Conservation (phyloP, 2,797 vertebrate genomes). For the Melanotaenia trifasciata region DNA sequence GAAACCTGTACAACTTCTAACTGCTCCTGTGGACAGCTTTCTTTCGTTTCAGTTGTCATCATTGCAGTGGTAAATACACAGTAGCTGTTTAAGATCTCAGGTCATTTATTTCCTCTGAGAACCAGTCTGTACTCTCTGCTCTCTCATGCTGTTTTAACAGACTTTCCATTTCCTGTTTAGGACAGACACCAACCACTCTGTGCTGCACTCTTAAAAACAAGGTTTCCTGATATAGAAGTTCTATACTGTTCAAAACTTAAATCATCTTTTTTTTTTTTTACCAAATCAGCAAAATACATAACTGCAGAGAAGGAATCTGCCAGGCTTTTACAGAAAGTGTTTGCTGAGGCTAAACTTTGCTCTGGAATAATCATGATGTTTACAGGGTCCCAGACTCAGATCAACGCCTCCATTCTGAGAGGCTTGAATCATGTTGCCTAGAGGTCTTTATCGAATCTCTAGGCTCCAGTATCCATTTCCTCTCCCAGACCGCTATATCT, state of each 20-base stretch:
- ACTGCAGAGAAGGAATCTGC: neutral
- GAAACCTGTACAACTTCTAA: neutral
- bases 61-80: slow-evolving; percentile 24
- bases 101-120: slow-evolving; percentile 71
- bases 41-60: neutral
- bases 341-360: slow-evolving; percentile 8
- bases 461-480: slow-evolving; percentile 68
- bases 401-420: slow-evolving; percentile 56
- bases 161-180: slow-evolving; percentile 79
- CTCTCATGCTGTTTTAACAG: slow-evolving; percentile 73
- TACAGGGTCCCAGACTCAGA: slow-evolving; percentile 39
- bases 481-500: slow-evolving; percentile 55
- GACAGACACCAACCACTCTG: slow-evolving; percentile 40
- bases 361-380: slow-evolving; percentile 23
- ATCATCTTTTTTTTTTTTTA: neutral
- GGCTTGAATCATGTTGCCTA: slow-evolving; percentile 30
- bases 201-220: slow-evolving; percentile 18
- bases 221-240: slow-evolving; percentile 2
- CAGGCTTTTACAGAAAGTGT: neutral
- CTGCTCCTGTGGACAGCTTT: neutral
- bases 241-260: slow-evolving; percentile 8
- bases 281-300: neutral
- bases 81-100: slow-evolving; percentile 19
- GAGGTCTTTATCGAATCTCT: slow-evolving; percentile 72
- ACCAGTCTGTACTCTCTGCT: slow-evolving; percentile 54